Base-by-base conservation (phyloP, 64 coral and sea anemone species). In the Platygyra sinensis region DNA sequence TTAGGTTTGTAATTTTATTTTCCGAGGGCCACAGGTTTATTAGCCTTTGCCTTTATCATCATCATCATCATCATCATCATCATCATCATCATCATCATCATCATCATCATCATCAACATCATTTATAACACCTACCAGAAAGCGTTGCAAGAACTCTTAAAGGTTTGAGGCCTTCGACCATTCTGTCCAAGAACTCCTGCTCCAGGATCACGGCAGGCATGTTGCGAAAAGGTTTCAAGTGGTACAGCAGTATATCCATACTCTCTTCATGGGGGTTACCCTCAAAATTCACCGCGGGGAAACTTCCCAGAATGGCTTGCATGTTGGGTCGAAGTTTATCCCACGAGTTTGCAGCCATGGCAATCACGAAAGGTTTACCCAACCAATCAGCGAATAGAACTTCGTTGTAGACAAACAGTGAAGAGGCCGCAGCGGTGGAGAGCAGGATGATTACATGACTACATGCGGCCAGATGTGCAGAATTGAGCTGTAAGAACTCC, bases 191-290 rank as follows among this genome's bases (percentile, higher is more conserved):
- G 36, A 95, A 98, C 19, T 95, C 93, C 60, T 98, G 96, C 65
- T 98, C 93, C 76, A 98, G 60, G 86, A 98, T 95, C 19, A 95
- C 96, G 8, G 89, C 89, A 49, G 96, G 96, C 90, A 95, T 94
- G n/a, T 88, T 78, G 0, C 93, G 90, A 17, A 93, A 76, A 30
- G 93, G 96, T 57, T 93, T 98, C 16, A 98, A 55, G 59, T 95
- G 90, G 61, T 95, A 98, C 81, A 91, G 61, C 24, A 98, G 75
- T 25, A 98, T 94, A 76, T 95, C 96, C 32, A 98, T 62, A 60
- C 93, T 87, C 0, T 98, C 93, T 9, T 86, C 50, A 52, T 90
- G 93, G 8, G 79, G 28, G 27, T 69, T 72, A 18, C 71, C 80
- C 71, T 94, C 93, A 88, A 98, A 98, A 88, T 98, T 87, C 20